These are phyloP conservation scores for Lutjanus campechanus DNA, from an alignment of 2,797 vertebrate species.

Conservation along the genomic window DNA sequence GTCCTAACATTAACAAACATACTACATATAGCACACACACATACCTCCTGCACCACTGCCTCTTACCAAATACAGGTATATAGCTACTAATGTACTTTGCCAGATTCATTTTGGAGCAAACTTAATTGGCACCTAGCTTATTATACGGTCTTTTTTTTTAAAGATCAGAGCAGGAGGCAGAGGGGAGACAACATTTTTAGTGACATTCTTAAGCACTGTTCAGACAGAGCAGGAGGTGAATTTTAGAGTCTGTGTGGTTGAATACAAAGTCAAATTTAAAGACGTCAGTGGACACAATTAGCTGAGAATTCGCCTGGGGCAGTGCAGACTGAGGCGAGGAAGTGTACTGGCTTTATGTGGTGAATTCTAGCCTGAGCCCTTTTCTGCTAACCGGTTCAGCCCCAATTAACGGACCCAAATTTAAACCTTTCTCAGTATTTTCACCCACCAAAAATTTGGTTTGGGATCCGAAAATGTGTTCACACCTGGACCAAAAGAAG, in stretches of 20 bases:
- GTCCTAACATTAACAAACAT: slow-evolving; percentile 11
- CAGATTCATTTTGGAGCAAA: background rate
- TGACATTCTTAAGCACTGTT: background rate
- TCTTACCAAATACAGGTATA: background rate
- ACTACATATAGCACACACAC: background rate
- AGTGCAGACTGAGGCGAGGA: background rate
- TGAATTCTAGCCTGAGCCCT: background rate
- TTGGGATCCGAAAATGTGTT: no score
- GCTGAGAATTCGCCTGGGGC: background rate
- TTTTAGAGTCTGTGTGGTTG: background rate
- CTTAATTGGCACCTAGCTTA: background rate
- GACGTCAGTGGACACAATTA: background rate
- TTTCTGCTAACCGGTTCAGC: no score
- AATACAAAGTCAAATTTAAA: background rate
- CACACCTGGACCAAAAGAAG: no score
- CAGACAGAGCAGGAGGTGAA: no score
- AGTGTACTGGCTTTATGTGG: background rate
- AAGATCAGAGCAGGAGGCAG: no score
- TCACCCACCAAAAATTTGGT: no score
- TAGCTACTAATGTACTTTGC: background rate
- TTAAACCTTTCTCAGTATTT: no score
- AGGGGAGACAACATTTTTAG: background rate
- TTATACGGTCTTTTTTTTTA: background rate
- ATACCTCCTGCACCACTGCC: background rate
- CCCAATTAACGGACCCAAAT: no score